Evolutionary conservation across 2,113 vertebrate genomes (phyloP), one percentile per base, ranked within the genome.

Genomic region (Lampris megalopsis): DNA sequence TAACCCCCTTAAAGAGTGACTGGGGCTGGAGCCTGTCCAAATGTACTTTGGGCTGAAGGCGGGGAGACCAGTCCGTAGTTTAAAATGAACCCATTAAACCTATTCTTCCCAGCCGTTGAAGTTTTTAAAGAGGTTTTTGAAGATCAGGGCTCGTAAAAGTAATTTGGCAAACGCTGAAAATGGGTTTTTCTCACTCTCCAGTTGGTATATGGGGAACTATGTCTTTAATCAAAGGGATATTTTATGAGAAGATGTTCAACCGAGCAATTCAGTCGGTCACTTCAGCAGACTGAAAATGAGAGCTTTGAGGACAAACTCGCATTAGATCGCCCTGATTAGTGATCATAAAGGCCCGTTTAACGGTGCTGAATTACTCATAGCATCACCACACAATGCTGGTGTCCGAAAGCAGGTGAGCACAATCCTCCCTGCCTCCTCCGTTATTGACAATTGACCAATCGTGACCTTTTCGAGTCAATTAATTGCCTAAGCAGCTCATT

Each of bases 391-490:
- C 3, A 49, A 43, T n/a, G n/a, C 41, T 13, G 2, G 50, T 40
- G 42, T 70, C 38, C n/a, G 43, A 71, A 69, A 71, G 2, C 58
- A 63, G 53, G 68, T 68, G 59, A 58, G 52, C 35, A 13, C 63
- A 35, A 68, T 69, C 24, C 8, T 41, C 24, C 37, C 64, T 49
- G 38, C 40, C 59, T 61, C 45, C 9, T 50, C 38, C 65, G 65
- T 52, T 78, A 63, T 77, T 65, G 59, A 90, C 76, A 74, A 76
- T 65, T 58, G 66, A 79, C 82, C 85, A 83, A 88, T 83, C 9
- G 59, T 79, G 86, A 89, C 83, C 90, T 89, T 86, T 87, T 71
- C 57, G 64, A 87, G 73, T 84, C 81, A 89, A 92, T 93, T 86
- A 91, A 86, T 75, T 77, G 88, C 86, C 80, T 38, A 73, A 86